Evolutionary conservation across 2,113 vertebrate genomes (phyloP).

Genomic region (Macquaria ambigua): DNA sequence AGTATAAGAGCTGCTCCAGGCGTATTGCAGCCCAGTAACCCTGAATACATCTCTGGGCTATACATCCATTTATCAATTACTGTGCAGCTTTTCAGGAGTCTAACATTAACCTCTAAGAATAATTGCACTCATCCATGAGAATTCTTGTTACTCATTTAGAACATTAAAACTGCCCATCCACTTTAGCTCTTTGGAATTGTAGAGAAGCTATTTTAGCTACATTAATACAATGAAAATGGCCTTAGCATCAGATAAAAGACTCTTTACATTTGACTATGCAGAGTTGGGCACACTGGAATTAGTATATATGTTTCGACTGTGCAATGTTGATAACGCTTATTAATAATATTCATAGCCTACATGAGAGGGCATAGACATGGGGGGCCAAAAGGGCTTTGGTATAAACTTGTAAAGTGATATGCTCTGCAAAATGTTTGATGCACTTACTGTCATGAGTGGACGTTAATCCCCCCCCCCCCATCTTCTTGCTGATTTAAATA

Average conservation of each 20-base stretch:
- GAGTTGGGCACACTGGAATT: conserved; percentile 21
- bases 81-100: conserved; percentile 69
- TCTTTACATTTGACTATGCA: conserved; percentile 25
- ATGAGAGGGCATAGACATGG: conserved; percentile 41
- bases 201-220: conserved; percentile 46
- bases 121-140: conserved; percentile 71
- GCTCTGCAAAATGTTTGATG: conserved; percentile 69
- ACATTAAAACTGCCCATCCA: conserved; percentile 55
- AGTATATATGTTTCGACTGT: conserved; percentile 21
- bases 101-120: conserved; percentile 77
- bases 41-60: conserved; percentile 74
- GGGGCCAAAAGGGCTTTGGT: conserved; percentile 34
- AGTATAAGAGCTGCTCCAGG: conserved; percentile 74
- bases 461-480: conserved; percentile 59
- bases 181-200: conserved; percentile 42
- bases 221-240: conserved; percentile 43
- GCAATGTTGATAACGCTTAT: conserved; percentile 31
- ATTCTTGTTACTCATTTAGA: conserved; percentile 58
- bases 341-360: conserved; percentile 32
- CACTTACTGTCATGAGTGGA: conserved; percentile 64
- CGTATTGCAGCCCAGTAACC: conserved; percentile 78
- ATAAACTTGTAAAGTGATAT: conserved; percentile 61
- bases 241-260: conserved; percentile 29
- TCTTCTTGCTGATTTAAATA: conserved; percentile 56
- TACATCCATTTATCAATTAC: conserved; percentile 82